Base-by-base conservation (phyloP, 2,888 invertebrate species). In the Chironomus tentans region DNA sequence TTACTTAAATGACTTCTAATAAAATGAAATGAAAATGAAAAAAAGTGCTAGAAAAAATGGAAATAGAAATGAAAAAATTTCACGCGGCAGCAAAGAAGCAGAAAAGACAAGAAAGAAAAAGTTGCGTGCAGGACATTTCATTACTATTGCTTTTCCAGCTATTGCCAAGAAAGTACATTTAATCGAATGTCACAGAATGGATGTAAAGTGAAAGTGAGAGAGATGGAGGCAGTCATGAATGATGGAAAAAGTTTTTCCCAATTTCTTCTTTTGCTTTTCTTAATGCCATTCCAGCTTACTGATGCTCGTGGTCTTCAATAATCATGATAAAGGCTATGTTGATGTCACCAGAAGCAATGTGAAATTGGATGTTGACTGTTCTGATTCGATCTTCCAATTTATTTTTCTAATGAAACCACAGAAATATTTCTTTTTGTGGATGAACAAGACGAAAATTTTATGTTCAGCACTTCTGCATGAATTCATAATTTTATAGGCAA, bases 1-100 rank as follows among this genome's bases (percentile, higher is more conserved):
- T 70, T 70, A 70, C 70, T 70, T 70, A 70, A 70, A 70, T 48
- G 48, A 47, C 70, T 70, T 47, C 18, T 47, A 70, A 70, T 70
- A 70, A 70, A 70, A 70, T 46, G 46, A 18, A 47, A 18, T 47
- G 28, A 18, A 46, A 48, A 70, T 46, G 48, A 48, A 38, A 38
- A 38, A 28, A 38, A 38, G 38, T 38, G 38, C 38, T 38, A 4
- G 38, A 38, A 38, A 38, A 38, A 38, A 38, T 38, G 38, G 38
- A 38, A 38, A 38, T 38, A 10, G 38, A 10, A n/a, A n/a, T n/a
- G 7, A 56, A 15, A 56, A n/a, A n/a, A n/a, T n/a, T 56, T 18
- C 56, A 15, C 56, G 56, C 15, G 56, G 15, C 56, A 38, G 4
- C 1, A 38, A 38, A 38, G 38, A 10, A 15, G 15, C 56, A 38